Base-by-base conservation (phyloP, 2,113 vertebrate genomes). In the Grantiella picta region DNA sequence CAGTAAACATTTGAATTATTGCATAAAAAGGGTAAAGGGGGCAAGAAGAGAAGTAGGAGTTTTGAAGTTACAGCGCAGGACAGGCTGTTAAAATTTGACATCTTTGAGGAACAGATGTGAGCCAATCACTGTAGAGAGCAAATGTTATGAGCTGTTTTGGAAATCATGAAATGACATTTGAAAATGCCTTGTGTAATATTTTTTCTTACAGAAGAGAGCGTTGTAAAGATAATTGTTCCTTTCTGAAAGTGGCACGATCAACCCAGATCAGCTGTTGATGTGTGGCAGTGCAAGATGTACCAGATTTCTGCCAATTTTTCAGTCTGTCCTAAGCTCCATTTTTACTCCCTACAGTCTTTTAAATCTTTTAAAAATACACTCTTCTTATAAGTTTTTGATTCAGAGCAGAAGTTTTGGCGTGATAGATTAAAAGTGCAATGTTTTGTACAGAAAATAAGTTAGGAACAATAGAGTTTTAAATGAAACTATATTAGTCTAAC, bases 1-100 rank as follows among this genome's bases (percentile, higher is more conserved):
- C 10, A 64, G 18, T 33, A 42, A 63, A 66, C 17, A 70, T 57
- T 38, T 69, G 9, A 61, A 92, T 81, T 73, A 35, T 53, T 66
- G 12, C 23, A 59, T 7, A 17, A 42, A 78, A 81, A 27, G 2
- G 1, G 4, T 2, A 69, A 85, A 0, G 18, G 9, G 9, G 7
- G 1, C 1, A 10, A 33, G 70, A 77, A 69, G 29, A 56, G 16
- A 85, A 27, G 9, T 42, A 49, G 16, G 27, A 54, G 21, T 49
- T 92, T 59, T 33, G 23, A 70, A 50, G 11, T 73, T 70, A 84
- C 89, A 86, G 35, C 54, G 70, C 15, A 71, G 44, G 64, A 75
- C 24, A 64, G 31, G 12, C 7, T 86, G 33, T 75, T 84, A 79
- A 78, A 89, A 56, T 64, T 28, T 79, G 44, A 10, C 7, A 28